phyloP scores from a whole-genome alignment of 2,888 invertebrate species.

The Sepioteuthis lessoniana region DNA sequence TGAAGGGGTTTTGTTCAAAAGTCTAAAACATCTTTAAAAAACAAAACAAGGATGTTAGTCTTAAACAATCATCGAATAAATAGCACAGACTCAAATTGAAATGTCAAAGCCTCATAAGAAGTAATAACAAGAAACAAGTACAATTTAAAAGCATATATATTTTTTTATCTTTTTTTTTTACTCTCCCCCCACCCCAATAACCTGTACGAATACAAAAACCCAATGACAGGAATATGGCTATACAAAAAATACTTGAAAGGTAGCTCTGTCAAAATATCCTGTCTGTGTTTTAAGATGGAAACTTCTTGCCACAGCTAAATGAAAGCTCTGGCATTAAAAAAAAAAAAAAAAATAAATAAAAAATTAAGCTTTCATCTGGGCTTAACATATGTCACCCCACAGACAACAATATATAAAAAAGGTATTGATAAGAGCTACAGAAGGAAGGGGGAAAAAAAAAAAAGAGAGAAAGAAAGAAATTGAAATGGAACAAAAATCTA shows the following conservation, averaged over 20 bases:
- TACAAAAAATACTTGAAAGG: background rate
- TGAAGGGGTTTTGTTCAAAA: too few relatives aligned
- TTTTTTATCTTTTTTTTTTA: background rate
- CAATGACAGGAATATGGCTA: background rate
- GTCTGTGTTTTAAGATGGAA: constrained; percentile 44
- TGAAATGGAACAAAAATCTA: too few relatives aligned
- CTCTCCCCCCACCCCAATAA: background rate
- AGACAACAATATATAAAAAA: constrained; percentile 52
- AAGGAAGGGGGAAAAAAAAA: too few relatives aligned
- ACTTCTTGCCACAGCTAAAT: background rate
- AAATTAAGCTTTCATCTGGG: constrained; percentile 55
- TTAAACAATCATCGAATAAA: too few relatives aligned
- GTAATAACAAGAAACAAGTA: too few relatives aligned
- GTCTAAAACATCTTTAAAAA: too few relatives aligned
- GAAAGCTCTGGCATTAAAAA: background rate
- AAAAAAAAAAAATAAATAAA: too few relatives aligned
- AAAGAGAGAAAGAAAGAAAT: too few relatives aligned
- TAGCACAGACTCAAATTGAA: too few relatives aligned
- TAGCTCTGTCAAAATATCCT: background rate
- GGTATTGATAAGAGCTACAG: background rate
- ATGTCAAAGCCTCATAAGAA: too few relatives aligned
- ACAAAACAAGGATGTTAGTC: too few relatives aligned
- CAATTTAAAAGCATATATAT: background rate
- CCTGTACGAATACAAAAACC: background rate
- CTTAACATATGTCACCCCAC: constrained; percentile 70